These are phyloP conservation scores for Pseudeuparius sepicola DNA, from an alignment of 2,888 invertebrate genomes.

Conservation along the genomic window DNA sequence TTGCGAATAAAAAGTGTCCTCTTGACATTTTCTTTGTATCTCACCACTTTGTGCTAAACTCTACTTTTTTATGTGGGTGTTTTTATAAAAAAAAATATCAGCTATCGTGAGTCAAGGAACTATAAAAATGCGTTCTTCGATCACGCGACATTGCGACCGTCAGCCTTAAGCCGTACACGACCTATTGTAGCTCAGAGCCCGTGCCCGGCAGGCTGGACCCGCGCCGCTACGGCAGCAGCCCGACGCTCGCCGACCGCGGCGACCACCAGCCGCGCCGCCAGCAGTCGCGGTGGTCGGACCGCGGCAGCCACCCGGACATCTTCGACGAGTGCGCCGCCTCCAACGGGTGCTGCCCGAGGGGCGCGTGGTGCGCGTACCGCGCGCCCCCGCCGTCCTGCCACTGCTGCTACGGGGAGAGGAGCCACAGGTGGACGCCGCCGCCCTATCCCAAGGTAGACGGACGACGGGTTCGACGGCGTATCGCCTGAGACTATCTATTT, in stretches of 20 bases:
- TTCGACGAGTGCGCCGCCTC: constrained; percentile 31
- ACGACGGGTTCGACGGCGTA: no score
- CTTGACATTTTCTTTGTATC: no score
- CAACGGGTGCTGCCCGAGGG: constrained; percentile 26
- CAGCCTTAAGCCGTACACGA: no score
- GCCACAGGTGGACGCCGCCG: constrained; percentile 35
- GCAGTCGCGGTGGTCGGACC: constrained; percentile 8
- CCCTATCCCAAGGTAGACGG: constrained; percentile 30
- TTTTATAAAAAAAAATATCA: no score
- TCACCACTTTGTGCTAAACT: no score
- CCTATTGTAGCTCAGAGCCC: no score
- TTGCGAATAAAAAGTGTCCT: no score
- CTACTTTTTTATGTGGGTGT: no score
- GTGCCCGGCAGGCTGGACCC: constrained; percentile 38
- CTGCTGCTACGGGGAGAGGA: constrained; percentile 31
- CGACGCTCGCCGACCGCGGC: constrained; percentile 31
- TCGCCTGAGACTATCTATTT: no score
- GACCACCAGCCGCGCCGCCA: constrained; percentile 17
- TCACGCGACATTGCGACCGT: no score
- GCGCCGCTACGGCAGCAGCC: constrained; percentile 41
- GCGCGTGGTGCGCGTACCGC: constrained; percentile 34
- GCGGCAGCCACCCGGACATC: constrained; percentile 39
- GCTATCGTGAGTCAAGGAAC: no score
- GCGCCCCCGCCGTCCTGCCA: constrained; percentile 34
- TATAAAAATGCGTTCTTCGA: no score